A percentile compares a stretch with the other conserved stretches of the same genome.
phyloP scores from a whole-genome alignment of 2,113 vertebrate species.

The Trogon melanurus region DNA sequence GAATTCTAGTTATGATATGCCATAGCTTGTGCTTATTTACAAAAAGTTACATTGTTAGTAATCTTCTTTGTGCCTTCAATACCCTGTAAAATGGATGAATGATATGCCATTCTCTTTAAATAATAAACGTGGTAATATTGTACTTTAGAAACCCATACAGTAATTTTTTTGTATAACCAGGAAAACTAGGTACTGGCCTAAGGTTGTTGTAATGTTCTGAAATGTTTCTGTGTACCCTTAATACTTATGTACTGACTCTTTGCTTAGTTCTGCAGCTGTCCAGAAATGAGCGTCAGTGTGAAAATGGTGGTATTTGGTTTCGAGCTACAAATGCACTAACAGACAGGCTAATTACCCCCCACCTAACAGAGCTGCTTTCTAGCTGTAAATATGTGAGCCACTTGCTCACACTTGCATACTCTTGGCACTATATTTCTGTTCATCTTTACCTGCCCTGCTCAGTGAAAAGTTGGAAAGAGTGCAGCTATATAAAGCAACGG shows the following conservation, averaged over 20 bases:
- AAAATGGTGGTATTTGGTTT: not conserved
- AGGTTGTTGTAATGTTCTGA: not conserved
- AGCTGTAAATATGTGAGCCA: not conserved
- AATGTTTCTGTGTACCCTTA: not conserved
- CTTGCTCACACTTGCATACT: not conserved
- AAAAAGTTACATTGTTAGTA: not conserved
- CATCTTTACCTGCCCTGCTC: slow-evolving; percentile 52
- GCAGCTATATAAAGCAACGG: slow-evolving; percentile 74
- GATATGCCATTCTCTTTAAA: not conserved
- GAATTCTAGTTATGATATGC: not conserved
- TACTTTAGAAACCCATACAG: not conserved
- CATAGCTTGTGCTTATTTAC: not conserved
- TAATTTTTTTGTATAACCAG: not conserved
- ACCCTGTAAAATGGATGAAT: not conserved
- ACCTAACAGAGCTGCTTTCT: not conserved
- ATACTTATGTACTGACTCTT: not conserved
- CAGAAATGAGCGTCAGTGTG: not conserved
- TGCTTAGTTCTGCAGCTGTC: not conserved
- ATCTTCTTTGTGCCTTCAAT: not conserved
- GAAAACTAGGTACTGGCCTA: not conserved
- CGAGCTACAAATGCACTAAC: too few relatives aligned
- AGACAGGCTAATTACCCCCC: not conserved
- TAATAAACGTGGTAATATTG: not conserved
- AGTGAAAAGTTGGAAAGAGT: slow-evolving; percentile 72
- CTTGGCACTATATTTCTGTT: slow-evolving; percentile 55